Percentiles rank a stretch among this genome's conserved stretches.
Conservation (phyloP, 2,797 vertebrate species). For the Phrynocephalus guinanensis region DNA sequence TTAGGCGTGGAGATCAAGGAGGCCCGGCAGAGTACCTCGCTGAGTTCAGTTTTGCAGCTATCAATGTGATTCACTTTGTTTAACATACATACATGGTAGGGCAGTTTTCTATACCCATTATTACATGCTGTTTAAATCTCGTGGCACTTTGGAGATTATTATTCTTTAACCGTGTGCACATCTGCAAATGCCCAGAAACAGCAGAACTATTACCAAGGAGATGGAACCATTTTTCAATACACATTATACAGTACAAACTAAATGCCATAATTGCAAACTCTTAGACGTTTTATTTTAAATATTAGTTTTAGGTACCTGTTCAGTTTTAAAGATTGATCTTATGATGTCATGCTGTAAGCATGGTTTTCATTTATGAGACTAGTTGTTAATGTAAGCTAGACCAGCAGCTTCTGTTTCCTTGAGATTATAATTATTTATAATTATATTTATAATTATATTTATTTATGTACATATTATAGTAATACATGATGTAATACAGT, state of each 20-base stretch:
- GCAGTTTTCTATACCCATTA: neutral
- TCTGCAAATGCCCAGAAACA: neutral
- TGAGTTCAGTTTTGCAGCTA: neutral
- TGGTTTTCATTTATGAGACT: slow-evolving; percentile 12
- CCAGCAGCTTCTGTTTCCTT: slow-evolving; percentile 51
- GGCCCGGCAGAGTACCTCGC: too few relatives aligned
- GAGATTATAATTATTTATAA: neutral
- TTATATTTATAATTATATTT: neutral
- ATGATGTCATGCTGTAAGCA: slow-evolving; percentile 29
- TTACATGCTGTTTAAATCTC: neutral
- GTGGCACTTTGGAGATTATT: neutral
- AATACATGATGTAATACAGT: too few relatives aligned
- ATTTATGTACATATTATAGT: too few relatives aligned
- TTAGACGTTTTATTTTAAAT: neutral
- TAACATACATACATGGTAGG: neutral
- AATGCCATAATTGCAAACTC: neutral
- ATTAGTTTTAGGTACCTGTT: neutral
- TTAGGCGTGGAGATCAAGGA: neutral
- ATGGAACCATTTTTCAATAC: neutral
- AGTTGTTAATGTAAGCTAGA: slow-evolving; percentile 34
- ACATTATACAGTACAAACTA: neutral
- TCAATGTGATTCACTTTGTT: neutral
- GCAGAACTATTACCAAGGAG: neutral
- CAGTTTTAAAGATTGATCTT: slow-evolving; percentile 31
- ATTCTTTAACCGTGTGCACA: neutral